Evolutionary conservation across 2,113 vertebrate genomes (phyloP), one percentile per base, ranked within the genome.

Genomic region (Isichthys henryi): DNA sequence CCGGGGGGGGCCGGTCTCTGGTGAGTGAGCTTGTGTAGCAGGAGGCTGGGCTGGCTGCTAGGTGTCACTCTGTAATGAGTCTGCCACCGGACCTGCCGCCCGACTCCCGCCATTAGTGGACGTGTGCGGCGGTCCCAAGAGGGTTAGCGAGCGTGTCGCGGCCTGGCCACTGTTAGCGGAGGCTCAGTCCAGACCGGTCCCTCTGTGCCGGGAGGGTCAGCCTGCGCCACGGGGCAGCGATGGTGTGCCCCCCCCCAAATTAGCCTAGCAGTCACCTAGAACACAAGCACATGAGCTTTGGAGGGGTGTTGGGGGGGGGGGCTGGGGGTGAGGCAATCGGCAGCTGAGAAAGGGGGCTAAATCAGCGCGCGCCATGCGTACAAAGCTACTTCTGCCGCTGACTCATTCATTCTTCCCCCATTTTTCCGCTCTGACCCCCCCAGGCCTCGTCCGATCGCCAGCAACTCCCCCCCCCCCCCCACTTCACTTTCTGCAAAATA

Each of bases 51-150:
- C 35, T 6, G 80, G 88, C 83, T 89, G 88, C 88, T 89, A 89
- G 80, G 88, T 89, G 88, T 84, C 80, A 56, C 10, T 58, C 53
- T 45, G 50, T 53, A 83, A 82, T 88, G 86, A 88, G 86, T 88
- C 52, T 86, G 85, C 17, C 49, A 39, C 52, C n/a, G 52, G 86
- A 58, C 86, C 52, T 88, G 86, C 85, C 8, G 27, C 50, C 48
- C 31, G 17, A 27, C 35, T 82, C 48, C 46, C 11, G 77, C 83
- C 17, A 23, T 89, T 35, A 62, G 39, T 46, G 88, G 88, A 45
- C 88, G 49, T 45, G 35, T 58, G 88, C 35, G 50, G 35, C 17
- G 4, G 6, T 46, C 88, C 88, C 88, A 10, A 39, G 66, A 39
- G 88, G 88, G 50, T 48, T 52, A 48, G 80, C 3, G 52, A 58